Percentiles rank a stretch among this genome's conserved stretches.
Conservation (phyloP, 2,888 invertebrate species). For the Melangyna quadrimaculata region DNA sequence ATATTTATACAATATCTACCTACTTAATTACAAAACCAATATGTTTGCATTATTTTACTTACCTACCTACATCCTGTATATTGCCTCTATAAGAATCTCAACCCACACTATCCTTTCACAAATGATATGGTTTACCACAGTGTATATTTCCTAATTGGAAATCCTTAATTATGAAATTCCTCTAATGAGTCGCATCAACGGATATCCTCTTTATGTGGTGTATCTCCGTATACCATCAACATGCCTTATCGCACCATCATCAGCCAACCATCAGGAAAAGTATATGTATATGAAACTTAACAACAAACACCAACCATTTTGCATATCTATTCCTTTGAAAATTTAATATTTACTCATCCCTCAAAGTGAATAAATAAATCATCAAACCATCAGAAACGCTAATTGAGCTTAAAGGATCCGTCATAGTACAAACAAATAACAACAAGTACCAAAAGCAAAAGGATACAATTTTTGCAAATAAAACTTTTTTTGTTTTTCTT, state of each 20-base stretch:
- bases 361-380: neutral
- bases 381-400: neutral
- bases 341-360: neutral
- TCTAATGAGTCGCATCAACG: neutral
- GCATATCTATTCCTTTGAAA: neutral
- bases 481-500: neutral
- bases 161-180: neutral
- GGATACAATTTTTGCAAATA: neutral
- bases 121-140: neutral
- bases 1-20: neutral
- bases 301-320: neutral
- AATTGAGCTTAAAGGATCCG: neutral
- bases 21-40: neutral
- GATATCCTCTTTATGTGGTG: neutral
- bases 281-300: slow-evolving; percentile 1
- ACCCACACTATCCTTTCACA: neutral
- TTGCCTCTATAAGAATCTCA: neutral
- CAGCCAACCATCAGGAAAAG: too few species aligned
- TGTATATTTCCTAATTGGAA: neutral
- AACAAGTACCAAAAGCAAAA: neutral
- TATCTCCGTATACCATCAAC: too few species aligned
- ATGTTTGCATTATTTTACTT: neutral
- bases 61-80: neutral
- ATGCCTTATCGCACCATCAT: too few species aligned
- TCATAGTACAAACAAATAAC: neutral